phyloP scores from a whole-genome alignment of 2,797 vertebrate species.

The Notoglanidium macrostoma region DNA sequence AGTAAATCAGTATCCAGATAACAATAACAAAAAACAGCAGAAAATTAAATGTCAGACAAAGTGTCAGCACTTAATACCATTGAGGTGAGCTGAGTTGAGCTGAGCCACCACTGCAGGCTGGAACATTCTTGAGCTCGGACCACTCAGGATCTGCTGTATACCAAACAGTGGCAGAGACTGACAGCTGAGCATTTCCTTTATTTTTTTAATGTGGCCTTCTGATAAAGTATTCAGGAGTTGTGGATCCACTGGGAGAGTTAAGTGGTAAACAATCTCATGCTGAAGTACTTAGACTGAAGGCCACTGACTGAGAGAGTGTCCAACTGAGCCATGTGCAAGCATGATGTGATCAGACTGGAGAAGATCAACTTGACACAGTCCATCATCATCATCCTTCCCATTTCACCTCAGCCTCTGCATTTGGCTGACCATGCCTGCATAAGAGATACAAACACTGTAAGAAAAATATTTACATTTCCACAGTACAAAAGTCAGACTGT shows the following conservation, averaged over 20 bases:
- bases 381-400: background rate
- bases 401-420: background rate
- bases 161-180: constrained; percentile 65
- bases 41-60: constrained; percentile 71
- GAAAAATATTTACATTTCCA: background rate
- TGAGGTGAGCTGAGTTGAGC: constrained; percentile 48
- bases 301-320: constrained; percentile 25
- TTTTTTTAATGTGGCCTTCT: constrained; percentile 50
- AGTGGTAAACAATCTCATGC: constrained; percentile 59
- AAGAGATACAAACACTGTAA: background rate
- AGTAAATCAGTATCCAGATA: constrained; percentile 57
- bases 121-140: constrained; percentile 68
- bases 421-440: background rate
- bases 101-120: background rate
- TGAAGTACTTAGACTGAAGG: constrained; percentile 49
- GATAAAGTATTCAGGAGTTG: constrained; percentile 65
- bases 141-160: constrained; percentile 73
- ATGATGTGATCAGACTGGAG: constrained; percentile 35
- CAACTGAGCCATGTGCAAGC: constrained; percentile 43
- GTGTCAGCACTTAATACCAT: constrained; percentile 74
- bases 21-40: constrained; percentile 63
- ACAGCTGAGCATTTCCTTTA: constrained; percentile 58
- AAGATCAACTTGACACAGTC: constrained; percentile 24
- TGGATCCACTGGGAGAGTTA: constrained; percentile 57
- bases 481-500: background rate